Evolutionary conservation across 2,797 vertebrate genomes (phyloP), one percentile per base, ranked within the genome.

Genomic region (Perodicticus potto): DNA sequence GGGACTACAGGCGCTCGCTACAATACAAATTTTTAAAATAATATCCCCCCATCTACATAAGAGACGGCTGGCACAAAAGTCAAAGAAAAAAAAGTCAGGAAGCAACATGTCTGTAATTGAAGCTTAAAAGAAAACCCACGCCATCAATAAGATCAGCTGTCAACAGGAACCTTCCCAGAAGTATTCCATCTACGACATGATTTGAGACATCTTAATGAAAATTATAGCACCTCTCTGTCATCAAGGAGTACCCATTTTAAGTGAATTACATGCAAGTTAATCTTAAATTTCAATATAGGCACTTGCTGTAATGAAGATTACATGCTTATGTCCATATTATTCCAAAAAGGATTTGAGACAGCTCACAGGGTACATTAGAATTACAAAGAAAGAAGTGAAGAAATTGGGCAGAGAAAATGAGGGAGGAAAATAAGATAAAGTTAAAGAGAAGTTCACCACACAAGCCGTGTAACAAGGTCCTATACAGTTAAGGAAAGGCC

Each of bases 221-320:
- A 94, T 81, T 87, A 96, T 32, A 92, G 77, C 63, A 74, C 32
- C 65, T 76, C 85, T 69, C 20, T 80, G 78, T 57, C 65, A 93
- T 93, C 74, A 92, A 73, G 53, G 72, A 91, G 55, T 77, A 89
- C 40, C 29, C 34, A 91, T 32, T 53, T 85, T 82, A 88, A 93
- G 67, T 87, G 87, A 92, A 92, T 61, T 86, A 87, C 89, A 96
- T 81, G 12, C 93, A 95, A 95, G 94, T 49, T 65, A 85, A 96
- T 81, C 34, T 94, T 72, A 92, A 77, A 77, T 92, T 94, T 96
- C 55, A 94, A 88, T 34, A 96, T 84, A 49, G 12, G 45, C 32
- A 93, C 77, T 87, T n/a, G 29, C 37, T 81, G 0, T 94, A 89
- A 94, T 27, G n/a, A 78, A 96, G 72, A 89, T 40, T 61, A 85